Conservation (phyloP, 2,888 invertebrate genomes). For the Dysmachus trigonus region DNA sequence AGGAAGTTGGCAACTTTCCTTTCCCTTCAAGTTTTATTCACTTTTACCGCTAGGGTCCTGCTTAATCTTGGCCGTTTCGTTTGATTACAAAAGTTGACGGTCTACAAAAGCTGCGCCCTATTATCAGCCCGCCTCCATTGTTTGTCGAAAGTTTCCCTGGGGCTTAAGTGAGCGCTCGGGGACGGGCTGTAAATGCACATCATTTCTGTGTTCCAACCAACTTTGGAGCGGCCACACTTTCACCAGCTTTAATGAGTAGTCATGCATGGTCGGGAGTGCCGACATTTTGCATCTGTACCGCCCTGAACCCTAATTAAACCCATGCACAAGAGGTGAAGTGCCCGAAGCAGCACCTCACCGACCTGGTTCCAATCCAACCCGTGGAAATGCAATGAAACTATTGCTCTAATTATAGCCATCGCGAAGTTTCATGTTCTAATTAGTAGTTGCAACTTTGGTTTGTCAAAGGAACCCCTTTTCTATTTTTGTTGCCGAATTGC, state of each 20-base stretch:
- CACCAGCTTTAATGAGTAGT: background rate
- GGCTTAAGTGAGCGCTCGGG: background rate
- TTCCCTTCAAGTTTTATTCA: background rate
- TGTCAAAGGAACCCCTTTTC: background rate
- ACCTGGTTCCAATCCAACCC: background rate
- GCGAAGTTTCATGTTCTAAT: background rate
- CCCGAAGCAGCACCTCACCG: background rate
- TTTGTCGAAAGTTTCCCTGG: background rate
- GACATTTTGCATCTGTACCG: background rate
- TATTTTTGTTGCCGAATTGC: too few relatives aligned
- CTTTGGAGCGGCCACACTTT: background rate
- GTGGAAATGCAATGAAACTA: background rate
- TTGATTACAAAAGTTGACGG: background rate
- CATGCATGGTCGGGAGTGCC: background rate
- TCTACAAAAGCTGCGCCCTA: background rate
- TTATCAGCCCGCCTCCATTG: background rate
- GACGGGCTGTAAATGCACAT: background rate
- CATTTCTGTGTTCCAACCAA: background rate
- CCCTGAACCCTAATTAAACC: background rate
- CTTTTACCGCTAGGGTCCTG: background rate
- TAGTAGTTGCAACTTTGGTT: background rate
- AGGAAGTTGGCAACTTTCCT: background rate
- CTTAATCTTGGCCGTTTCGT: background rate
- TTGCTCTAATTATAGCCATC: background rate
- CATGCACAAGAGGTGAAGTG: background rate